These are phyloP conservation scores for Strigops habroptila DNA, from an alignment of 2,113 vertebrate species.

Conservation along the genomic window DNA sequence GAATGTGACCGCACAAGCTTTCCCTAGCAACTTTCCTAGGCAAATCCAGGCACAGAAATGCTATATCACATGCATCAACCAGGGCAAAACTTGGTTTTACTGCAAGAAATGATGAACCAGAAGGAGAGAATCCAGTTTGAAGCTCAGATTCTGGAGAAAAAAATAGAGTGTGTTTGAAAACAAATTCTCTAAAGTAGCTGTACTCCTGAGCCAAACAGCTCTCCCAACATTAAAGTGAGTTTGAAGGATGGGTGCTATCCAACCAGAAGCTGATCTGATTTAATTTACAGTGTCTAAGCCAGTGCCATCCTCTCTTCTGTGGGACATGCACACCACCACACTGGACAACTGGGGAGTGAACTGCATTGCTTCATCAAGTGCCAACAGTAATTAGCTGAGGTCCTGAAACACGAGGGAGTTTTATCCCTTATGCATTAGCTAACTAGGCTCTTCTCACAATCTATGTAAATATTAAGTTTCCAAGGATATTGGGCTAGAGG, in stretches of 20 bases:
- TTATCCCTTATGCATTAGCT: background rate
- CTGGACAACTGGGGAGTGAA: background rate
- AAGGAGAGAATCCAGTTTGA: background rate
- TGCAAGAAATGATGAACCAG: background rate
- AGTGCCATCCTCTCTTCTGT: background rate
- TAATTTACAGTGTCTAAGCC: background rate
- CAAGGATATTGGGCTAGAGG: background rate
- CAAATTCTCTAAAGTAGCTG: background rate
- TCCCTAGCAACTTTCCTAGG: background rate
- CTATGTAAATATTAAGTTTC: background rate
- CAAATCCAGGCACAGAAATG: background rate
- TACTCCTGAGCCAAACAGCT: background rate
- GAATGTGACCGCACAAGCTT: rapidly evolving
- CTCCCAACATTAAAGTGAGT: background rate
- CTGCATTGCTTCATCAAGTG: background rate
- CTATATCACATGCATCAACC: background rate
- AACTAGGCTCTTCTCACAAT: background rate
- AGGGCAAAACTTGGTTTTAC: background rate
- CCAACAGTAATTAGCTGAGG: background rate
- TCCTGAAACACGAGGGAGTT: background rate
- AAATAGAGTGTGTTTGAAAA: background rate
- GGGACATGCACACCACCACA: too few relatives aligned
- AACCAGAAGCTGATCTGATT: background rate
- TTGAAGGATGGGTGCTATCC: background rate
- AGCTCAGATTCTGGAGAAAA: background rate